Conservation (phyloP, 2,888 invertebrate species). For the Ditula angustiorana region DNA sequence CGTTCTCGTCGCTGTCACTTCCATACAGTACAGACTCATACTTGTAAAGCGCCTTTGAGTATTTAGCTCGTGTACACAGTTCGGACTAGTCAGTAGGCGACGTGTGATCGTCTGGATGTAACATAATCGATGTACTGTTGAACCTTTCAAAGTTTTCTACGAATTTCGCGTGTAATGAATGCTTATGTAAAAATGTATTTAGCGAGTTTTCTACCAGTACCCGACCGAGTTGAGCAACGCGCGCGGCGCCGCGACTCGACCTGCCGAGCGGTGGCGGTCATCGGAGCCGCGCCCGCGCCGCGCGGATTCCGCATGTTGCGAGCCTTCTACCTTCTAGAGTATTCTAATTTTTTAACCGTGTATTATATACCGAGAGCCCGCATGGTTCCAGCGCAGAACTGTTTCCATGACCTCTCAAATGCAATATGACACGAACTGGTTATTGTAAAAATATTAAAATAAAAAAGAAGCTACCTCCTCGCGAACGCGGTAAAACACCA, state of each 20-base stretch:
- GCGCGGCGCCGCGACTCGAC: not conserved
- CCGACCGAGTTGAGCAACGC: not conserved
- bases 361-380: not conserved
- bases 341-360: not conserved
- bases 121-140: not conserved
- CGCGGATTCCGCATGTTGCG: not conserved
- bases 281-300: not conserved
- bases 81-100: not conserved
- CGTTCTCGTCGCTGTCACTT: not conserved
- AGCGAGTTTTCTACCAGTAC: conserved; percentile 6
- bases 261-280: too few species aligned
- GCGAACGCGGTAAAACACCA: conserved; percentile 36
- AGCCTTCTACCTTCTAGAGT: not conserved
- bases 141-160: conserved; percentile 12
- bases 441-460: not conserved
- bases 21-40: not conserved
- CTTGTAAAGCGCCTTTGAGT: not conserved
- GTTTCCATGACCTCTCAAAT: not conserved
- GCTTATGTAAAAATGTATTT: conserved; percentile 14
- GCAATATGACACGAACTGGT: conserved; percentile 6
- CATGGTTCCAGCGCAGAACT: not conserved
- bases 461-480: conserved; percentile 36
- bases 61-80: not conserved
- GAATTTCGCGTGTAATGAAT: not conserved
- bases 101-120: not conserved